A percentile compares a stretch with the other conserved stretches of the same genome.
These are phyloP conservation scores for Hipparchia sbordonii DNA, from an alignment of 2,888 invertebrate species.

Conservation along the genomic window DNA sequence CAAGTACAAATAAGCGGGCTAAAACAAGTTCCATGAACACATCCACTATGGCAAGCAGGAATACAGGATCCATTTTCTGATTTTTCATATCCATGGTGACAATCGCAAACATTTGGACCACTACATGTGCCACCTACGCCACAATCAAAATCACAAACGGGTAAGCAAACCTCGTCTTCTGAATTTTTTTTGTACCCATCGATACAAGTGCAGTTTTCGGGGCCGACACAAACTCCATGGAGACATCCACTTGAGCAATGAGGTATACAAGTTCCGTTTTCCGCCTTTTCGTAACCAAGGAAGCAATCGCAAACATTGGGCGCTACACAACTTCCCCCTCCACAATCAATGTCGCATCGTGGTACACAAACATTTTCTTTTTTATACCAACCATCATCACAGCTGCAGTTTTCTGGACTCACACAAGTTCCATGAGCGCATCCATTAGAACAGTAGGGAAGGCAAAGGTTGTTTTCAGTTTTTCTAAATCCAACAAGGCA, in stretches of 20 bases:
- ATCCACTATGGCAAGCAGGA: slow-evolving; percentile 48
- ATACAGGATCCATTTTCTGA: slow-evolving; percentile 44
- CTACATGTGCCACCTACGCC: slow-evolving; percentile 65
- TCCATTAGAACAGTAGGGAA: slow-evolving; percentile 49
- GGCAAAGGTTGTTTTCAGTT: slow-evolving; percentile 45
- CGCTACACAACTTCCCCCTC: slow-evolving; percentile 67
- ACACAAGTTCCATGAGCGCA: slow-evolving; percentile 48
- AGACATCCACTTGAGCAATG: slow-evolving; percentile 43
- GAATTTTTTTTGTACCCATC: slow-evolving; percentile 35
- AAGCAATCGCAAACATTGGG: slow-evolving; percentile 71
- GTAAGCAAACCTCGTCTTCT: slow-evolving; percentile 47
- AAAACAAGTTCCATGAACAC: slow-evolving; percentile 46
- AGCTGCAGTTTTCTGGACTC: slow-evolving; percentile 47
- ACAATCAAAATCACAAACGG: slow-evolving; percentile 67
- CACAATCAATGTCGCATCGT: slow-evolving; percentile 32
- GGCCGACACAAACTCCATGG: slow-evolving; percentile 45
- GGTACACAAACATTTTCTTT: slow-evolving; percentile 20
- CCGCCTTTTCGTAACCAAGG: slow-evolving; percentile 43
- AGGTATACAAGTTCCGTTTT: slow-evolving; percentile 38
- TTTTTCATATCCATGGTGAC: slow-evolving; percentile 61
- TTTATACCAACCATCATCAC: slow-evolving; percentile 41
- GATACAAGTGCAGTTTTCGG: slow-evolving; percentile 46
- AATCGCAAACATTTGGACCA: slow-evolving; percentile 70
- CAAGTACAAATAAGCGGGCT: slow-evolving; percentile 48
- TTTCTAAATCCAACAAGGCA: slow-evolving; percentile 67